phyloP scores from a whole-genome alignment of 2,797 vertebrate species.

The Syndactyla subalaris region DNA sequence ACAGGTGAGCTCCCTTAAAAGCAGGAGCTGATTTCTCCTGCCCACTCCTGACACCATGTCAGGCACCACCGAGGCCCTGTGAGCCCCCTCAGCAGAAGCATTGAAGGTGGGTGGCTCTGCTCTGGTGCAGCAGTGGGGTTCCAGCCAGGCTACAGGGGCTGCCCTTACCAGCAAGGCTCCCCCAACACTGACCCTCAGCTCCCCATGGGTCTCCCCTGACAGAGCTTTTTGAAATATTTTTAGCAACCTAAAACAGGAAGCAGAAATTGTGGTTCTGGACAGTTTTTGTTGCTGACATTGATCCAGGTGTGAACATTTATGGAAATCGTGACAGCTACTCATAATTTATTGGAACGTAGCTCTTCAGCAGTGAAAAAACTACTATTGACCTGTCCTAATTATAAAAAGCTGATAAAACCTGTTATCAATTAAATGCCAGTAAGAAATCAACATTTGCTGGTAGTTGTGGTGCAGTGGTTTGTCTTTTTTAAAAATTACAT shows the following conservation, averaged over 20 bases:
- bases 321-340: not conserved
- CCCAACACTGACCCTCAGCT: rapidly evolving
- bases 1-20: not conserved
- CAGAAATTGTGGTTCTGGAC: not conserved
- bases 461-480: not conserved
- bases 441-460: not conserved
- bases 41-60: rapidly evolving
- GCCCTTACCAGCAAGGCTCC: not conserved
- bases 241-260: not conserved
- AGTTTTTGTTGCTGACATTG: not conserved
- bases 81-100: rapidly evolving
- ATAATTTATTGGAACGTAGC: not conserved
- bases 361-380: not conserved
- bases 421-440: not conserved
- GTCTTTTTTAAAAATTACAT: not conserved
- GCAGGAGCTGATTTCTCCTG: not conserved
- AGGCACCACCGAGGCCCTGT: rapidly evolving
- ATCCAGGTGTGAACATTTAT: not conserved
- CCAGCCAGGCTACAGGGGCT: not conserved
- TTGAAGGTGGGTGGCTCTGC: rapidly evolving
- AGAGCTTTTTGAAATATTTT: not conserved
- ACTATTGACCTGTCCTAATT: not conserved
- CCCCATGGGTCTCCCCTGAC: rapidly evolving
- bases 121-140: rapidly evolving
- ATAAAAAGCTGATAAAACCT: not conserved